Percentiles rank a stretch among this genome's conserved stretches.
Evolutionary conservation across 2,113 vertebrate genomes (phyloP).

Genomic region (Cairina moschata): DNA sequence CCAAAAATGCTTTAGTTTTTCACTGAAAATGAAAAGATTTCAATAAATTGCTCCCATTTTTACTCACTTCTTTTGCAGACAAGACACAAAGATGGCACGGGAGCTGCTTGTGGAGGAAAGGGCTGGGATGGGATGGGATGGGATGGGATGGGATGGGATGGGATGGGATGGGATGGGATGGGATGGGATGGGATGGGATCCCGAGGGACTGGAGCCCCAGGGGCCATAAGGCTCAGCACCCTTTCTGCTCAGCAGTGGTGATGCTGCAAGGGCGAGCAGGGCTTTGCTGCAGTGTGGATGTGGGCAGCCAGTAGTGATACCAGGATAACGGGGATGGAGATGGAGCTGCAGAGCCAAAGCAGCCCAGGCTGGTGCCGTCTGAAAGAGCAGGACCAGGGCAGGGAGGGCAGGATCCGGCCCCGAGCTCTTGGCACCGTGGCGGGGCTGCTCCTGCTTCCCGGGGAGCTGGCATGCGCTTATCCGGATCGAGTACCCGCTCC

Average conservation of each 20-base stretch:
- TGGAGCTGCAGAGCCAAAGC: not conserved
- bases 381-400: fast-evolving
- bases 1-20: not conserved
- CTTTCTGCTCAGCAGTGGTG: no score
- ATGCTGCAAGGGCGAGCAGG: not conserved
- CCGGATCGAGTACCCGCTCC: not conserved
- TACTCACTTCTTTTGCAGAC: not conserved
- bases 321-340: fast-evolving
- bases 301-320: not conserved
- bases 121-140: no score
- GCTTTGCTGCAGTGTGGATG: not conserved
- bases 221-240: fast-evolving
- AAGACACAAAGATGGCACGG: not conserved
- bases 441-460: not conserved
- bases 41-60: not conserved
- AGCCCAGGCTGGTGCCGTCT: not conserved
- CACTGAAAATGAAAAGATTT: not conserved
- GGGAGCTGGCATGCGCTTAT: not conserved
- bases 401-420: not conserved
- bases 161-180: not conserved
- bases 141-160: no score
- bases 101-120: not conserved
- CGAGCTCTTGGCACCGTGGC: fast-evolving
- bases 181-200: no score
- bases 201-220: not conserved